phyloP scores from a whole-genome alignment of 2,113 vertebrate genomes.

The Okapia johnstoni region DNA sequence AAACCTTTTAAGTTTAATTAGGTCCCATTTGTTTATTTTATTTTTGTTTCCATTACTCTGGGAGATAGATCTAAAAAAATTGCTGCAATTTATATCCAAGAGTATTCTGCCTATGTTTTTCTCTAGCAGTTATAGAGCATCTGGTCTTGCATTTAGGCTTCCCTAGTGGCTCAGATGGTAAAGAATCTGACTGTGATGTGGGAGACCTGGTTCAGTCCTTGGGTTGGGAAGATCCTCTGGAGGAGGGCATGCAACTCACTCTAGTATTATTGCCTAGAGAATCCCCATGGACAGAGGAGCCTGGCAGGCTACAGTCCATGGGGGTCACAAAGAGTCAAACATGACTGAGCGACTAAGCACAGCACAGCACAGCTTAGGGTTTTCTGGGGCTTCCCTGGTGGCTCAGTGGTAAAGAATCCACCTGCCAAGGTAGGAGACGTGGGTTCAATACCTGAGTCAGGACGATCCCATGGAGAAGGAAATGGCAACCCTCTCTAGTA shows the following conservation, averaged over 20 bases:
- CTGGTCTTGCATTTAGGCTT: neutral
- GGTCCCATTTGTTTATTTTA: neutral
- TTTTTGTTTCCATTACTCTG: neutral
- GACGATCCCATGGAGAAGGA: neutral
- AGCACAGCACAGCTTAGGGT: neutral
- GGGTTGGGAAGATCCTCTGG: neutral
- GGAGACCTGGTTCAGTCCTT: neutral
- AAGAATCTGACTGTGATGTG: neutral
- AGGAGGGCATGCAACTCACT: neutral
- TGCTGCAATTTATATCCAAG: neutral
- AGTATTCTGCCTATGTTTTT: neutral
- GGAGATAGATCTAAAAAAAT: neutral
- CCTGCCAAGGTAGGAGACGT: neutral
- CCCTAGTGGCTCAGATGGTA: neutral
- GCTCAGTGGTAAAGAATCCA: neutral
- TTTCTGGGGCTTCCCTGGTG: neutral
- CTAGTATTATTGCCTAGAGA: neutral
- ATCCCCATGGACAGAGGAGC: neutral
- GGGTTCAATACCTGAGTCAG: neutral
- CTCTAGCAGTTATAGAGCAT: neutral
- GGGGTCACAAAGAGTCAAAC: neutral
- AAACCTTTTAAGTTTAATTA: neutral
- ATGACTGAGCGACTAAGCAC: neutral
- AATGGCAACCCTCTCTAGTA: neutral
- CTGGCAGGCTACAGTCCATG: neutral